phyloP scores from a whole-genome alignment of 2,113 vertebrate genomes.

The Heterotis niloticus region DNA sequence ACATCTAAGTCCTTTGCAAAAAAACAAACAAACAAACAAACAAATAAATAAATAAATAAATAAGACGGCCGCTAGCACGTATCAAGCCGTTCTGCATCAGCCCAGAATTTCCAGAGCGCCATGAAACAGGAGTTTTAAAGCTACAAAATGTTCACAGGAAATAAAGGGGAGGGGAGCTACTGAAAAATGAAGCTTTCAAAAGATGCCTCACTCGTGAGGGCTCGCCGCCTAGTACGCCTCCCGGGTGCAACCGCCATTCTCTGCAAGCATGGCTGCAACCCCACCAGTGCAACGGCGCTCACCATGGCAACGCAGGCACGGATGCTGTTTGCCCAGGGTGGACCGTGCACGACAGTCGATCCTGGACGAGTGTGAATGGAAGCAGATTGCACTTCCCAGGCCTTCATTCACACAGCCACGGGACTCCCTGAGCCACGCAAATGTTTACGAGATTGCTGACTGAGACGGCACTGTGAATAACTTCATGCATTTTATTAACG shows the following conservation, averaged over 20 bases:
- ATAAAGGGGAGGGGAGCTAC: too few species aligned
- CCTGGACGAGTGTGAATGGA: neutral
- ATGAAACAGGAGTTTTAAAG: too few species aligned
- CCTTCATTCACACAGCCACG: conserved; percentile 22
- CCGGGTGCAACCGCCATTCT: too few species aligned
- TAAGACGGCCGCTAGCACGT: too few species aligned
- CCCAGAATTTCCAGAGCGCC: too few species aligned
- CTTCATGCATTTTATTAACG: neutral
- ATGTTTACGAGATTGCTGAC: neutral
- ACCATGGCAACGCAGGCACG: neutral
- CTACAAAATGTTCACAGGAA: too few species aligned
- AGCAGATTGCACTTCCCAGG: conserved; percentile 26
- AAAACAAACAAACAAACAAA: too few species aligned
- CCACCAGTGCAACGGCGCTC: neutral
- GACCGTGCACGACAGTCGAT: too few species aligned
- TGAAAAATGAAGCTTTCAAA: too few species aligned
- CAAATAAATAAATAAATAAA: too few species aligned
- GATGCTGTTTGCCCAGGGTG: neutral
- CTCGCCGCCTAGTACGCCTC: neutral
- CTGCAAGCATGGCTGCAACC: neutral
- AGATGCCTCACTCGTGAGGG: neutral
- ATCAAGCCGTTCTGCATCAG: too few species aligned
- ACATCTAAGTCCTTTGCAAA: too few species aligned
- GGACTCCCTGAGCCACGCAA: neutral
- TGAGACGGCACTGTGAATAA: neutral